Evolutionary conservation across 2,797 vertebrate genomes (phyloP), one percentile per base, ranked within the genome.

Genomic region (Argentina silus): DNA sequence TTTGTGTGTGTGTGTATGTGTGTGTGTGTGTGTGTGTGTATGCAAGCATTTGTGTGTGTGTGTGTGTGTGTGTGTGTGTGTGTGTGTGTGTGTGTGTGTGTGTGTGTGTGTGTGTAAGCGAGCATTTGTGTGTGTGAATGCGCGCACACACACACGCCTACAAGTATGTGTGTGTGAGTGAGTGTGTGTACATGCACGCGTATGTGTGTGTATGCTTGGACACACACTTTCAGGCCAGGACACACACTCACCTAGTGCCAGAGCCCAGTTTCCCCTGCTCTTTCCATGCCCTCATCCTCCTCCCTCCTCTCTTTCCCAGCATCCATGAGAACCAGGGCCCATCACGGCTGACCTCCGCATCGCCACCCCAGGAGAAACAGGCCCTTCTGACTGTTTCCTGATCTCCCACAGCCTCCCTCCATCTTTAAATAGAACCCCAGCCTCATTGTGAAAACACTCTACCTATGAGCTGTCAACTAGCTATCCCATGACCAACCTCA

Each of bases 231-330:
- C n/a, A 23, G 21, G 57, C 12, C 59, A 36, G 23, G 3, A 61
- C 27, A 76, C 72, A 63, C 72, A 44, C 68, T 77, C 79, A 79
- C 59, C 72, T 61, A 59, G 27, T 19, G 60, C 69, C 74, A 74
- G 68, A 78, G 81, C 78, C 72, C 63, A 72, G 62, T 51, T 59
- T 69, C 42, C 73, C 6, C 36, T 27, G 2, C 27, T 87, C 74
- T 91, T 91, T 91, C 91, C 90, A 93, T 92, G 78, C 85, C 77
- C 89, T 92, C 90, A 92, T 88, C 12, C 12, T 82, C 82, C 71
- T 79, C 76, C 78, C 73, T 65, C 61, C 73, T 36, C 27, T 15
- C 60, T 79, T 82, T 78, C 80, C 84, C 84, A 81, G 75, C 72
- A 43, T 14, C 44, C 72, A 44, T 67, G 72, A 59, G 44, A 74